These are phyloP conservation scores for Synergus itoensis DNA, from an alignment of 2,888 invertebrate genomes.

Conservation along the genomic window DNA sequence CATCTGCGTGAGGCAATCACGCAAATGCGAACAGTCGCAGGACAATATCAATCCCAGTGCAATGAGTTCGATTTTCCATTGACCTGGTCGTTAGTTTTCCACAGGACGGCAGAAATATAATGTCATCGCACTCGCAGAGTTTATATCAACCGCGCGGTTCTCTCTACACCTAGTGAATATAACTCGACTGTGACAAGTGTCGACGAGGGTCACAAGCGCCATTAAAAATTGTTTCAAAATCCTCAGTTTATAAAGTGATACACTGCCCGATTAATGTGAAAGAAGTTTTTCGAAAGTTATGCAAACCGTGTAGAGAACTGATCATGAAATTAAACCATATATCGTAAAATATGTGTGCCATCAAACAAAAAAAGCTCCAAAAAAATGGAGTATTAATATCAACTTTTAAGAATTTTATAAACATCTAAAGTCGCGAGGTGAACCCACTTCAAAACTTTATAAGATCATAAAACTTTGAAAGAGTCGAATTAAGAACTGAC, in stretches of 20 bases:
- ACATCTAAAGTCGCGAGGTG: background rate
- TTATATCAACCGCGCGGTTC: constrained; percentile 38
- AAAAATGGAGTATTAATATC: background rate
- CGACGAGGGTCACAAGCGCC: constrained; percentile 26
- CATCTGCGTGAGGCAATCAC: constrained; percentile 29
- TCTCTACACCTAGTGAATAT: constrained; percentile 23
- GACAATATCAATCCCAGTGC: constrained; percentile 36
- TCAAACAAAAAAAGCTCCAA: background rate
- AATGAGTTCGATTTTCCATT: constrained; percentile 37
- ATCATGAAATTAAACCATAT: background rate
- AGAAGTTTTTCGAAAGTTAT: background rate
- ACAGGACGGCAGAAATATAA: constrained; percentile 39
- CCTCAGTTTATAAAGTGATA: constrained; percentile 17
- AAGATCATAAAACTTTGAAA: background rate
- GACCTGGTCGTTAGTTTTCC: constrained; percentile 36
- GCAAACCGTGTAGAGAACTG: no score
- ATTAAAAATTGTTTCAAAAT: constrained; percentile 32
- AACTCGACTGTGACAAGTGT: constrained; percentile 31
- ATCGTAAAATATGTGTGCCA: background rate
- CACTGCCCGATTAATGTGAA: constrained; percentile 24
- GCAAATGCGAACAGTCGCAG: constrained; percentile 21
- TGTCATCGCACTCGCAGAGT: constrained; percentile 36
- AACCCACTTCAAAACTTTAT: no score
- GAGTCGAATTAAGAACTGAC: background rate
- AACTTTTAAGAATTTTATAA: background rate